A percentile compares a stretch with the other conserved stretches of the same genome.
These are phyloP conservation scores for Megalonaias nervosa DNA, from an alignment of 1,140 invertebrate species.

Conservation along the genomic window DNA sequence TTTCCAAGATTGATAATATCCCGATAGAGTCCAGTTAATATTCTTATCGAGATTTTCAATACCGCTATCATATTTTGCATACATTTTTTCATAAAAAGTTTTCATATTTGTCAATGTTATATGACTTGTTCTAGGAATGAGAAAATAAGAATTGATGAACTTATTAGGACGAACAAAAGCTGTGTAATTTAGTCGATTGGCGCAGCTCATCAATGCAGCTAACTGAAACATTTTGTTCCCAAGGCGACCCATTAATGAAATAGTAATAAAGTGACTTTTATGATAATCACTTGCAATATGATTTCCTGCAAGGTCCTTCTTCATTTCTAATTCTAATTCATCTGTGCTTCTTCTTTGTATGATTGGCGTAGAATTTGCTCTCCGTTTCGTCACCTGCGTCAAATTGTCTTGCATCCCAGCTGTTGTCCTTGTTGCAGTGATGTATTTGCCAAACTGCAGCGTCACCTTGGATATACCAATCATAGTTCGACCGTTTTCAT, in stretches of 20 bases:
- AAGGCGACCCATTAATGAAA: conserved; percentile 14
- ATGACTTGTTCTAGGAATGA: conserved; percentile 10
- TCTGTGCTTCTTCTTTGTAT: too few species aligned
- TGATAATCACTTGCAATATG: too few species aligned
- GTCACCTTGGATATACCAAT: too few species aligned
- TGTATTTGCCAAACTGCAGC: too few species aligned
- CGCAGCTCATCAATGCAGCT: conserved; percentile 26
- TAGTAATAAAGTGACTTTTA: conserved; percentile 13
- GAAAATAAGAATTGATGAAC: not conserved
- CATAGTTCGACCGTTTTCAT: too few species aligned
- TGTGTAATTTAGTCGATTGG: conserved; percentile 4
- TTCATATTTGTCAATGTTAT: not conserved
- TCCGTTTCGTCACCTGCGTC: too few species aligned
- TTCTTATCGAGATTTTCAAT: not conserved
- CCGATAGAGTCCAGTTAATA: conserved; percentile 10
- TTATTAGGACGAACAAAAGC: not conserved
- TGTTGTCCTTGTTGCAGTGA: too few species aligned
- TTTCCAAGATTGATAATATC: conserved; percentile 21
- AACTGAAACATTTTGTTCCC: conserved; percentile 37
- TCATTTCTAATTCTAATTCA: too few species aligned
- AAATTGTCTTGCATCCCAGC: too few species aligned
- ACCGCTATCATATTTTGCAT: not conserved
- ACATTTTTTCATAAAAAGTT: not conserved
- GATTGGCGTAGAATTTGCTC: too few species aligned
- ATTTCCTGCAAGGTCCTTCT: too few species aligned